These are phyloP conservation scores for Lontra canadensis DNA, from an alignment of 2,113 vertebrate genomes.

Conservation along the genomic window DNA sequence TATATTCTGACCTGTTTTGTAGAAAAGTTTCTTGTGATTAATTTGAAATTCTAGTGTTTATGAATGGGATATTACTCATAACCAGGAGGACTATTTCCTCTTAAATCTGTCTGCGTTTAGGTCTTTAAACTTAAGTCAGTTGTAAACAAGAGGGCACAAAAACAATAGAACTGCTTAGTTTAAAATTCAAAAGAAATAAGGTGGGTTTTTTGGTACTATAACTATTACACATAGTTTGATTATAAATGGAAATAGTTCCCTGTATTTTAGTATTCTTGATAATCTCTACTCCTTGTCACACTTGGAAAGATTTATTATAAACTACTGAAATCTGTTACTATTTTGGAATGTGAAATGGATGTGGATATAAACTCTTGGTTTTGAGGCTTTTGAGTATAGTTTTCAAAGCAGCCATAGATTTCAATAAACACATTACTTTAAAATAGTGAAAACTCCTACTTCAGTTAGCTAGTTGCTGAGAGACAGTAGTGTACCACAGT, in stretches of 20 bases:
- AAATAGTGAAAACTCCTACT: slow-evolving; percentile 46
- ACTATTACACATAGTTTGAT: slow-evolving; percentile 38
- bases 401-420: slow-evolving; percentile 39
- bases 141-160: slow-evolving; percentile 47
- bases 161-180: slow-evolving; percentile 57
- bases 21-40: slow-evolving; percentile 70
- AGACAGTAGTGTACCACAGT: background rate
- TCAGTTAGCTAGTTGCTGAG: slow-evolving; percentile 49
- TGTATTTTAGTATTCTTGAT: background rate
- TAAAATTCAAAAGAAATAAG: slow-evolving; percentile 67
- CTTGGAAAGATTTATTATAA: slow-evolving; percentile 1
- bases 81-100: slow-evolving; percentile 52
- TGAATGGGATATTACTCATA: slow-evolving; percentile 77
- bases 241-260: slow-evolving; percentile 18
- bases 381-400: background rate
- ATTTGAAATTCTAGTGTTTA: slow-evolving; percentile 74
- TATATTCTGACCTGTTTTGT: slow-evolving; percentile 58
- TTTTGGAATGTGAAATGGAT: slow-evolving; percentile 49
- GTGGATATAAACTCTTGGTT: slow-evolving; percentile 35
- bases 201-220: slow-evolving; percentile 50
- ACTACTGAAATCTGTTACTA: background rate
- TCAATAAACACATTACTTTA: slow-evolving; percentile 25
- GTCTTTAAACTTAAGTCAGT: slow-evolving; percentile 70
- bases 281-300: slow-evolving; percentile 30
- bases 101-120: slow-evolving; percentile 66